Base-by-base conservation (phyloP, 2,113 vertebrate genomes). In the Anser cygnoides region DNA sequence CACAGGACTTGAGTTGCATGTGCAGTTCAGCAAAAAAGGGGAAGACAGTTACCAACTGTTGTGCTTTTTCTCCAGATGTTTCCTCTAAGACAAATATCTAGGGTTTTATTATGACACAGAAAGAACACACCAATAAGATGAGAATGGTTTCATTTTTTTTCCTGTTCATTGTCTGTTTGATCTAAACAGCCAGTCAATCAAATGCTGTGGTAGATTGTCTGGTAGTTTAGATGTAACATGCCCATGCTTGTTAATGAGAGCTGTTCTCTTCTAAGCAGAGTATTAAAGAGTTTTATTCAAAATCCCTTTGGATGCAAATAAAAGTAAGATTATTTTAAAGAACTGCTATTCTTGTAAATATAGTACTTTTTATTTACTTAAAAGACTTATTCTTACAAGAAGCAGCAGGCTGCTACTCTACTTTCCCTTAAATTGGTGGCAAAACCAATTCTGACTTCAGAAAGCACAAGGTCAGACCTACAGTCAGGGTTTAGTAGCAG, bases 41-140 rank as follows among this genome's bases (percentile, higher is more conserved):
- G 90, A 92, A 97, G 95, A 84, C 46, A 46, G 85, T 95, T 96
- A 92, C 35, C 29, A 73, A 85, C 91, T 95, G 92, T 81, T 83
- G 70, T 0, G 2, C 33, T 85, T 96, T 92, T 91, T 93, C 92
- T 94, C 85, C 93, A 94, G 95, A 97, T 97, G 96, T 97, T 97
- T 97, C 96, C 96, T 97, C 82, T 85, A 89, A 95, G 87, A 95
- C 90, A 93, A 93, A 90, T 95, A 95, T 54, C 52, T 91, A 82
- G 33, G 35, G 87, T 85, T 93, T 90, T 95, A 93, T 96, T 96
- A 96, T 96, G 92, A 88, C 76, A 90, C 70, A 89, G 71, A 93
- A 73, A 86, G 54, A 95, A 67, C 39, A 43, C 10, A 2, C 74
- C 81, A 92, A 8, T 88, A 77, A 93, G 92, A 87, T 8, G 4